A percentile compares a stretch with the other conserved stretches of the same genome.
Conservation (phyloP, 53 echinoderm and acorn worm species). For the Echinarachnius parma region DNA sequence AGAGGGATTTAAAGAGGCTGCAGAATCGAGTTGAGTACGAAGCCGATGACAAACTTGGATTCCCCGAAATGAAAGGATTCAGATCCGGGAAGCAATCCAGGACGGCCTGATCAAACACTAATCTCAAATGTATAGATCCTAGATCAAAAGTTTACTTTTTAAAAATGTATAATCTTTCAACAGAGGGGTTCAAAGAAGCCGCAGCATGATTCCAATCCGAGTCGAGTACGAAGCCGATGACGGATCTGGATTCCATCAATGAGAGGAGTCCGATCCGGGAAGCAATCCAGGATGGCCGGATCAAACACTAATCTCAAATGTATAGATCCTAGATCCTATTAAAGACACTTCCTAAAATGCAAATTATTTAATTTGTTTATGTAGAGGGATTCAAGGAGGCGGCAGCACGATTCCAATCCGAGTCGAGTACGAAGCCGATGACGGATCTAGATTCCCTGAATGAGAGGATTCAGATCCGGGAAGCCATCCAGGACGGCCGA, state of each 20-base stretch:
- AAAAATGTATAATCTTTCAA: too few species aligned
- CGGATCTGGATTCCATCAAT: slow-evolving; percentile 57
- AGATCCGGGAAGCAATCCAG: slow-evolving; percentile 91
- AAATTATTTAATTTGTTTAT: too few species aligned
- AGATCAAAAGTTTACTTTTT: too few species aligned
- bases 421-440: slow-evolving; percentile 83
- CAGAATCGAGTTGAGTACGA: slow-evolving; percentile 88
- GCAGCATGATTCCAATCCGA: slow-evolving; percentile 83
- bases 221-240: slow-evolving; percentile 68
- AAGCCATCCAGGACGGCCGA: slow-evolving; percentile 89
- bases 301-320: too few species aligned
- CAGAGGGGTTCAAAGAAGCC: slow-evolving; percentile 92
- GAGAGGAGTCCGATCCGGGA: slow-evolving; percentile 87
- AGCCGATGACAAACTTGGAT: slow-evolving; percentile 73
- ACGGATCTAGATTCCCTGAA: slow-evolving; percentile 80
- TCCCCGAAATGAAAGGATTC: slow-evolving; percentile 79
- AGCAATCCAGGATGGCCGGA: slow-evolving; percentile 86
- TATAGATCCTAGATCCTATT: too few species aligned
- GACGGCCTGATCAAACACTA: too few species aligned
- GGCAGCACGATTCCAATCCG: slow-evolving; percentile 84
- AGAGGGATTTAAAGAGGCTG: slow-evolving; percentile 99
- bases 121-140: too few species aligned
- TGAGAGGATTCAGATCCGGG: slow-evolving; percentile 84
- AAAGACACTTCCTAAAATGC: too few species aligned
- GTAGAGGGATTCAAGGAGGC: slow-evolving; percentile 99